Percentiles rank a stretch among this genome's conserved stretches.
Evolutionary conservation across 2,888 invertebrate species (phyloP).

Genomic region (Plagodis pulveraria): DNA sequence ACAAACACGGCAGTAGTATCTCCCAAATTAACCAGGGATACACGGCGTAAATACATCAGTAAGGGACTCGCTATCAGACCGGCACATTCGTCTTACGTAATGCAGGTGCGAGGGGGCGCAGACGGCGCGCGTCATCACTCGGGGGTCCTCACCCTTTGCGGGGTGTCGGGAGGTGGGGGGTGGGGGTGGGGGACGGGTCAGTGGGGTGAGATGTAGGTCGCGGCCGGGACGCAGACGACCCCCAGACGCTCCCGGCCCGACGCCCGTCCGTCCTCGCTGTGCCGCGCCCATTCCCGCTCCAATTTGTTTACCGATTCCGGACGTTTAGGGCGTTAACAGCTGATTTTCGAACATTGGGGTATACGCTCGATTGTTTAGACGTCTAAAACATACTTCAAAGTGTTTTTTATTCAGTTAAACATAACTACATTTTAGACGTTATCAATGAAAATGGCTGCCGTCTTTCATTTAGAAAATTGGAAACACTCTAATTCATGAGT

Average conservation of each 20-base stretch:
- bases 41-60: slow-evolving; percentile 27
- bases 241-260: slow-evolving; percentile 65
- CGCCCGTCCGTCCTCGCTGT: slow-evolving; percentile 54
- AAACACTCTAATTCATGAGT: too few species aligned
- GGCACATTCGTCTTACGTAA: slow-evolving; percentile 72
- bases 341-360: slow-evolving; percentile 27
- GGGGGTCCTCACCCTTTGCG: slow-evolving; percentile 46
- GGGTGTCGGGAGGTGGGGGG: slow-evolving; percentile 35
- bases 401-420: not conserved
- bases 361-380: not conserved
- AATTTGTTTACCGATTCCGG: slow-evolving; percentile 41
- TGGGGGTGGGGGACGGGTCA: slow-evolving; percentile 36
- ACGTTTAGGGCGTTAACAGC: slow-evolving; percentile 36
- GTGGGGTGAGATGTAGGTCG: slow-evolving; percentile 70
- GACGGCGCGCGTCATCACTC: slow-evolving; percentile 47
- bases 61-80: slow-evolving; percentile 48
- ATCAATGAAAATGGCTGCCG: too few species aligned
- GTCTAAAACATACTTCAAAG: not conserved
- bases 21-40: slow-evolving; percentile 17
- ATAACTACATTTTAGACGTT: not conserved
- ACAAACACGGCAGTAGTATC: slow-evolving; percentile 16
- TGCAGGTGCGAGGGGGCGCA: slow-evolving; percentile 59
- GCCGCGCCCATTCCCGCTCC: slow-evolving; percentile 47
- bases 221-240: slow-evolving; percentile 77
- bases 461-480: too few species aligned